A percentile compares a stretch with the other conserved stretches of the same genome.
These are phyloP conservation scores for Calephelis perditalis DNA, from an alignment of 2,888 invertebrate species.

Conservation along the genomic window DNA sequence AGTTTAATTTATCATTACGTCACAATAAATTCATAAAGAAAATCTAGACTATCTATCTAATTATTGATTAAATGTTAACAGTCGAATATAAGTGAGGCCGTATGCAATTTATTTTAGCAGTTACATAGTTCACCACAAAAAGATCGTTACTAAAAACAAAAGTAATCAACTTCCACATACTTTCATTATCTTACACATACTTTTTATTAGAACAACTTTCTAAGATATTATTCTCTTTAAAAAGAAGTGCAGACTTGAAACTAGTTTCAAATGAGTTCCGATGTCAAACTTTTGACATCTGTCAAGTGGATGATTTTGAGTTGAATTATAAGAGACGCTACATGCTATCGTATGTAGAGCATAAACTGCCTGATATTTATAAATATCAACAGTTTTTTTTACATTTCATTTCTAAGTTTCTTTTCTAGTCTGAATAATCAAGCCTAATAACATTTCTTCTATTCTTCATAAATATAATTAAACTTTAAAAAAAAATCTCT, in stretches of 20 bases:
- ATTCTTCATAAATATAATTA: no score
- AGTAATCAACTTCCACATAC: conserved; percentile 1
- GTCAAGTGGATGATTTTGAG: conserved; percentile 7
- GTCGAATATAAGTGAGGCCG: no score
- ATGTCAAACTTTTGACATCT: conserved; percentile 8
- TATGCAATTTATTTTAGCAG: no score
- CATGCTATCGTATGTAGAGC: neutral
- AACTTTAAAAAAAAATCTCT: no score
- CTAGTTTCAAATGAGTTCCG: conserved; percentile 1
- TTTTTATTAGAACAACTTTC: conserved; percentile 6
- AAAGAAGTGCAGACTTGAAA: conserved; percentile 8
- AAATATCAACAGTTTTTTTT: no score
- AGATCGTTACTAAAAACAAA: neutral
- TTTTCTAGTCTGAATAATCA: no score
- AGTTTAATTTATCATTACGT: no score
- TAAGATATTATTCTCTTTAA: conserved; percentile 1
- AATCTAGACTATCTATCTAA: no score
- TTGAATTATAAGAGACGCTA: neutral
- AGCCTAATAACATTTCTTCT: no score
- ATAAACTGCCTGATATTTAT: neutral
- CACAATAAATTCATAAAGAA: no score
- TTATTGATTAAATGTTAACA: no score
- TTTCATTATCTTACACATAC: conserved; percentile 4
- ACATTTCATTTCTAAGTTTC: no score
- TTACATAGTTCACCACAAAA: neutral